A percentile compares a stretch with the other conserved stretches of the same genome.
Conservation (phyloP, 2,888 invertebrate species). For the Pyrochroa serraticornis region DNA sequence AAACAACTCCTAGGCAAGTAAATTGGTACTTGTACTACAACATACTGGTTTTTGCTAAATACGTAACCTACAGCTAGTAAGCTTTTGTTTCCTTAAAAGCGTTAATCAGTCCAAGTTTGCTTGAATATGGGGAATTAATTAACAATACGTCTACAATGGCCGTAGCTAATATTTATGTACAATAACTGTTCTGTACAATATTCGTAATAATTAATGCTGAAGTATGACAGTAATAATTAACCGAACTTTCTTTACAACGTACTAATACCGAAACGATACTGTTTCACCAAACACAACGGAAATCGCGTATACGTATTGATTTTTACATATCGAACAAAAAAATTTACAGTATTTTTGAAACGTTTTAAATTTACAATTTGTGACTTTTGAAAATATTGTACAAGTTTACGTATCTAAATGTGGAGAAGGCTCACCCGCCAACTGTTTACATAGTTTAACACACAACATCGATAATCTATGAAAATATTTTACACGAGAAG, state of each 20-base stretch:
- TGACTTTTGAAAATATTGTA: constrained; percentile 55
- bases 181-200: constrained; percentile 43
- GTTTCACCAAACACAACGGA: constrained; percentile 35
- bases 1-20: constrained; percentile 48
- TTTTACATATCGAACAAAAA: constrained; percentile 50
- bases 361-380: constrained; percentile 46
- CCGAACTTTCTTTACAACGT: constrained; percentile 7
- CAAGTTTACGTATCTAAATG: constrained; percentile 59
- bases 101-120: constrained; percentile 55
- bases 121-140: constrained; percentile 46
- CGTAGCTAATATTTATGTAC: constrained; percentile 42
- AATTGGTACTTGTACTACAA: constrained; percentile 51
- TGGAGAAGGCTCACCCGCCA: constrained; percentile 42
- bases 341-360: constrained; percentile 37
- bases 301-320: constrained; percentile 51
- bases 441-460: constrained; percentile 49
- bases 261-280: constrained; percentile 24
- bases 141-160: constrained; percentile 42
- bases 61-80: constrained; percentile 38
- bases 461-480: constrained; percentile 54
- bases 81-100: constrained; percentile 46
- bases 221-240: constrained; percentile 22
- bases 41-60: constrained; percentile 34
- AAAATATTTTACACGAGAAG: constrained; percentile 53
- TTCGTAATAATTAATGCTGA: constrained; percentile 19